Conservation (phyloP, 2,113 vertebrate species). For the Myrmecobius fasciatus region DNA sequence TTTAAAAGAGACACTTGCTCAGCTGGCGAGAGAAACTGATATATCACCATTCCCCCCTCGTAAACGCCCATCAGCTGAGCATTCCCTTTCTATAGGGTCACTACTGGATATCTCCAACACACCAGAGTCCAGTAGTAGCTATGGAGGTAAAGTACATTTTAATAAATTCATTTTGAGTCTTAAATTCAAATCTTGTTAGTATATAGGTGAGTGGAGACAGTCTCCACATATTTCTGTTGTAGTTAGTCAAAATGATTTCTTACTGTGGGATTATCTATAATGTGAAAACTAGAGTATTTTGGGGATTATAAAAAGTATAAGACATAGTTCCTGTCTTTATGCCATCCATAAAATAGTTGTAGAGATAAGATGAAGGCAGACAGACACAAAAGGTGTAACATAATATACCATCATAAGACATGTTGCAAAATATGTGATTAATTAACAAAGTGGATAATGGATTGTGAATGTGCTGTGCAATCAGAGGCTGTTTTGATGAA, state of each 20-base stretch:
- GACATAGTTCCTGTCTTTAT: not conserved
- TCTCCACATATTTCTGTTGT: not conserved
- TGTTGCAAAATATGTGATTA: not conserved
- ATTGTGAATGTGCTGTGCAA: not conserved
- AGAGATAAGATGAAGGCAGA: not conserved
- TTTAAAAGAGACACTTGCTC: slow-evolving; percentile 94
- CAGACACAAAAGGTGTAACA: not conserved
- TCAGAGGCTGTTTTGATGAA: not conserved
- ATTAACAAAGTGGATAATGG: not conserved
- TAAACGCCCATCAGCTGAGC: slow-evolving; percentile 94
- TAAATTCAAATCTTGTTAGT: slow-evolving; percentile 41
- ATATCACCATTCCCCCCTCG: slow-evolving; percentile 95
- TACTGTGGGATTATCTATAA: not conserved
- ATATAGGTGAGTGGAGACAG: not conserved
- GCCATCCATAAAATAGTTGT: not conserved
- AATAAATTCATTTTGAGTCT: slow-evolving; percentile 35
- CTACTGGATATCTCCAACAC: slow-evolving; percentile 98
- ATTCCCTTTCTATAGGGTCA: slow-evolving; percentile 94
- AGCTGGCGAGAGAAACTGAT: slow-evolving; percentile 93
- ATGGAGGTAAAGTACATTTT: slow-evolving; percentile 86
- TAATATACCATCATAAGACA: not conserved
- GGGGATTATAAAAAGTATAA: not conserved
- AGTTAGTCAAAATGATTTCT: not conserved
- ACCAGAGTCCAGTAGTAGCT: slow-evolving; percentile 89
- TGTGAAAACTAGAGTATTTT: not conserved